phyloP scores from a whole-genome alignment of 2,797 vertebrate genomes.

The Alca torda region DNA sequence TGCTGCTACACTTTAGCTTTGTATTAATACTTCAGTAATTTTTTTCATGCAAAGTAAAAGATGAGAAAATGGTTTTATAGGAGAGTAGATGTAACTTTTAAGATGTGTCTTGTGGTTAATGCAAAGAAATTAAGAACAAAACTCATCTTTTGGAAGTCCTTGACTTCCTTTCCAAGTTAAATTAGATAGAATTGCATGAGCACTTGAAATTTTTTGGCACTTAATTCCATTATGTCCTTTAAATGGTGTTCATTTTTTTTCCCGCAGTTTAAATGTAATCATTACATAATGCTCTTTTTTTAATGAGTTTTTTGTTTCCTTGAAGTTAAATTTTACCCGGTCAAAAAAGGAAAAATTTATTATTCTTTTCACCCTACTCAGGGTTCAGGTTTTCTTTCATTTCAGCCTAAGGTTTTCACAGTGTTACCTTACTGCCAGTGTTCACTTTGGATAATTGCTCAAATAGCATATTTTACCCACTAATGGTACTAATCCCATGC shows the following conservation, averaged over 20 bases:
- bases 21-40: neutral
- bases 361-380: neutral
- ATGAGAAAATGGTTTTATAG: neutral
- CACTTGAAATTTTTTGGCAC: neutral
- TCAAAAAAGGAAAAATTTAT: neutral
- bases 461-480: neutral
- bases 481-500: neutral
- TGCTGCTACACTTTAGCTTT: neutral
- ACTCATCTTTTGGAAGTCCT: neutral
- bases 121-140: neutral
- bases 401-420: neutral
- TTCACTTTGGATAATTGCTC: neutral
- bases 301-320: neutral
- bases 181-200: neutral
- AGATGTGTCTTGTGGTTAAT: neutral
- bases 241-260: neutral
- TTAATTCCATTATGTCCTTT: neutral
- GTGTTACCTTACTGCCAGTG: neutral
- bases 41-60: neutral
- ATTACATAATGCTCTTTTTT: neutral
- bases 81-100: neutral
- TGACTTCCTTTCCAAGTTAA: neutral
- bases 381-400: neutral
- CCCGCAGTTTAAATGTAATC: neutral
- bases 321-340: neutral